Base-by-base conservation (phyloP, 2,888 invertebrate species). In the Cyclophora punctaria region DNA sequence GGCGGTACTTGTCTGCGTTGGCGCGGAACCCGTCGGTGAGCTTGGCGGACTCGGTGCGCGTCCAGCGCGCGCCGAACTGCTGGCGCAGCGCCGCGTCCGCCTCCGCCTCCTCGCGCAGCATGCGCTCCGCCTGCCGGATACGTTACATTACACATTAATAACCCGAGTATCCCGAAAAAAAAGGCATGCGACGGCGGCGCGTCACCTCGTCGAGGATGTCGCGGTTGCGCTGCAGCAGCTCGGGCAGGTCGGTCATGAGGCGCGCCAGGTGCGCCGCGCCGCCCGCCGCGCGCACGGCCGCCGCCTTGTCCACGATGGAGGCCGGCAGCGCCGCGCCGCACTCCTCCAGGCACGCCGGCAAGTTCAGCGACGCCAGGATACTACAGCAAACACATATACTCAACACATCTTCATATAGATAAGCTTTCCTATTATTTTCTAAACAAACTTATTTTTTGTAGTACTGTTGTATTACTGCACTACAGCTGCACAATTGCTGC, bases 261-360 rank as follows among this genome's bases (percentile, higher is more conserved):
- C 87, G 89, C 69, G 93, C 90, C 44, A 99, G 86, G 59, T 90
- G 90, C 44, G 90, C 79, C 53, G 95, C 88, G 0, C 98, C 98
- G 44, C 98, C 98, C 50, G 92, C 90, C 40, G 90, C 90, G 57
- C 92, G 91, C 45, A 98, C 92, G 60, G 92, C 91, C 46, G 90
- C 90, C 1, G 97, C 95, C 83, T 98, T 98, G 62, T 95, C 95
- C 51, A 94, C 86, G 57, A 99, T 89, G 7, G 98, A 97, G 49
- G 94, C 96, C 1, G 99, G 99, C 64, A 99, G 90, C 37, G 90
- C 92, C 47, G 90, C 91, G 62, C 91, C 4, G 91, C 91, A 62
- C 93, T 93, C 91, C 60, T 99, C 99, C 51, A 99, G 91, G 48
- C 98, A 97, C n/a, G 98, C 99, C 5, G 99, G 99, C 68, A 99